These are phyloP conservation scores for Stomatorhinus ivindoensis DNA, from an alignment of 2,113 vertebrate genomes.

Conservation along the genomic window DNA sequence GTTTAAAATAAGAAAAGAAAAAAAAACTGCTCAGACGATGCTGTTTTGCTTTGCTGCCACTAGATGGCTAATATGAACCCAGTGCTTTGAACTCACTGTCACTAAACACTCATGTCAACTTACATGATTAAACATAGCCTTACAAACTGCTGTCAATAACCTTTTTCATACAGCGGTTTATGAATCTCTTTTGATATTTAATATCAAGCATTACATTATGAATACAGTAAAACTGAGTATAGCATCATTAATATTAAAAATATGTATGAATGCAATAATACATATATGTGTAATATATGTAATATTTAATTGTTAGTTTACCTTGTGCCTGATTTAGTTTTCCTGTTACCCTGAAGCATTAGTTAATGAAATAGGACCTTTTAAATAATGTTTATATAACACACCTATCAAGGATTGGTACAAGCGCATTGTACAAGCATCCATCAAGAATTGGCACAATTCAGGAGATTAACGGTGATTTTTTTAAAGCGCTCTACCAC, in stretches of 20 bases:
- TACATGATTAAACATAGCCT: neutral
- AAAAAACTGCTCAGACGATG: neutral
- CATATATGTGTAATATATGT: neutral
- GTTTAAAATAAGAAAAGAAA: neutral
- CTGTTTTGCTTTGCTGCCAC: neutral
- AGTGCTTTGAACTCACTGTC: neutral
- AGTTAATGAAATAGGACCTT: neutral
- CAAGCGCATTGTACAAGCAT: slow-evolving; percentile 48
- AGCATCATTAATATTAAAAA: neutral
- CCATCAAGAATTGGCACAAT: slow-evolving; percentile 51
- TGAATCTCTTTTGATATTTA: neutral
- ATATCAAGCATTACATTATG: neutral
- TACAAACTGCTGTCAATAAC: neutral
- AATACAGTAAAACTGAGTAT: neutral
- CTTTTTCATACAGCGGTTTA: neutral
- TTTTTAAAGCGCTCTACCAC: slow-evolving; percentile 54
- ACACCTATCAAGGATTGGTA: slow-evolving; percentile 48
- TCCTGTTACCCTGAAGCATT: slow-evolving; percentile 25
- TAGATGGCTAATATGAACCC: slow-evolving; percentile 5
- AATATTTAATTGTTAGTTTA: neutral
- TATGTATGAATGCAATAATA: neutral
- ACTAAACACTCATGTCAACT: neutral
- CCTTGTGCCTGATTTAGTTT: slow-evolving; percentile 11
- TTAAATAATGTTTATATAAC: slow-evolving; percentile 37
- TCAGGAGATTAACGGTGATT: neutral